These are phyloP conservation scores for Apostichopus japonicus DNA, from an alignment of 35 echinoderm and acorn worm genomes.

Conservation along the genomic window DNA sequence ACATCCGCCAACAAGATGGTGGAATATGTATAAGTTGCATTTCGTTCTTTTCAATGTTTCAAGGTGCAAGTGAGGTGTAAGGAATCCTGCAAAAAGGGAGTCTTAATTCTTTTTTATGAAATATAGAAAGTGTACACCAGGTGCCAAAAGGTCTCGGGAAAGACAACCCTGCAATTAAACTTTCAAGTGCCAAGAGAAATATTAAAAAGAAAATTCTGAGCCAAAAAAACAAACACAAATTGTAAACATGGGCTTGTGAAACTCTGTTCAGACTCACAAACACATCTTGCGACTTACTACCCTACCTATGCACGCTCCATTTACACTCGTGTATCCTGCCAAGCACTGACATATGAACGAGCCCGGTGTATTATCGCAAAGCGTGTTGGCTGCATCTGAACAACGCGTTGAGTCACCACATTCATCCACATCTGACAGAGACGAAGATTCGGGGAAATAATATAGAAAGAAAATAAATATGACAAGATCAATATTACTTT, in stretches of 20 bases:
- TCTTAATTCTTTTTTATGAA: too few species aligned
- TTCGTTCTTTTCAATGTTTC: too few species aligned
- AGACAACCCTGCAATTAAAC: too few species aligned
- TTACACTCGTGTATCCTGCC: neutral
- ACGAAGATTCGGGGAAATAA: neutral
- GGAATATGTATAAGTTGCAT: too few species aligned
- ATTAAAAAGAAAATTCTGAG: too few species aligned
- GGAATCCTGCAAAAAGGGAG: too few species aligned
- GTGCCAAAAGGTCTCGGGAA: too few species aligned
- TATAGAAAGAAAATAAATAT: neutral
- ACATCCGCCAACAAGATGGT: too few species aligned
- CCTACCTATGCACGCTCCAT: neutral
- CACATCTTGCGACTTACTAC: neutral
- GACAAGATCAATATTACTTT: neutral
- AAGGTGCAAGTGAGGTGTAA: too few species aligned
- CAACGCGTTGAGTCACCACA: neutral
- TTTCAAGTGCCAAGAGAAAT: too few species aligned
- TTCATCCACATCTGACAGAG: slow-evolving; percentile 1
- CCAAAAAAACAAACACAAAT: too few species aligned
- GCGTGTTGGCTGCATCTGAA: neutral
- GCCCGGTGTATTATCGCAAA: slow-evolving; percentile 6
- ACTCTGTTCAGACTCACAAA: neutral
- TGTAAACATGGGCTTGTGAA: neutral
- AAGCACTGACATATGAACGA: neutral
- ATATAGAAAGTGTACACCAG: too few species aligned